Conservation (phyloP, 2,113 vertebrate species). For the Austrofundulus limnaeus region DNA sequence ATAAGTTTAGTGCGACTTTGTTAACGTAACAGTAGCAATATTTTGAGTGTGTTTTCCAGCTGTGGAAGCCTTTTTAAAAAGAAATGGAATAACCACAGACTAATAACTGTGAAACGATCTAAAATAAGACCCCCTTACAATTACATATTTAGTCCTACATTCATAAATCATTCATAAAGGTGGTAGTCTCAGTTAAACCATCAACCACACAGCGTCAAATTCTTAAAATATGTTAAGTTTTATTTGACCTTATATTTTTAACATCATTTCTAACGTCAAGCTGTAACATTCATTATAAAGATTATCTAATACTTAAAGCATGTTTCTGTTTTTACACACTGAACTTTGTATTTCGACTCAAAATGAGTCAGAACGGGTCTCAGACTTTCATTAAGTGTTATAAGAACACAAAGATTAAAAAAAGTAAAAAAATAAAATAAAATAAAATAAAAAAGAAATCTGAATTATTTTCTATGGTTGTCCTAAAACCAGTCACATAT, state of each 20-base stretch:
- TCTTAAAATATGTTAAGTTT: background rate
- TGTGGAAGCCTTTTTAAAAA: slow-evolving; percentile 21
- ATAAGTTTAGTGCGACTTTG: background rate
- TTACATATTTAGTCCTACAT: slow-evolving; percentile 7
- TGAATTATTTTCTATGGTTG: background rate
- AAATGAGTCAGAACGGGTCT: background rate
- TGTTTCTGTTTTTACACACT: background rate
- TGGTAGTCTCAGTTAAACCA: slow-evolving; percentile 3
- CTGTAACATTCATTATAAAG: too few species aligned
- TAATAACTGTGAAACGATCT: background rate
- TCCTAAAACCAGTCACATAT: background rate
- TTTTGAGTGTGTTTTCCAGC: slow-evolving; percentile 8
- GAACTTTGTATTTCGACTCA: background rate
- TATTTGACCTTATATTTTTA: background rate
- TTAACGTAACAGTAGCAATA: background rate
- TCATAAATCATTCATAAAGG: slow-evolving; percentile 4
- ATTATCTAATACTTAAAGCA: background rate
- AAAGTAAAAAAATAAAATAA: too few species aligned
- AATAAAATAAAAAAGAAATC: slow-evolving; percentile 14
- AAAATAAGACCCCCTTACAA: background rate
- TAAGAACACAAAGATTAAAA: background rate
- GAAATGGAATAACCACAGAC: background rate
- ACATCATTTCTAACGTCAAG: background rate
- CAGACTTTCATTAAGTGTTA: background rate
- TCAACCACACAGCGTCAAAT: background rate